Evolutionary conservation across 2,113 vertebrate genomes (phyloP).

Genomic region (Coptodon bakossiorum): DNA sequence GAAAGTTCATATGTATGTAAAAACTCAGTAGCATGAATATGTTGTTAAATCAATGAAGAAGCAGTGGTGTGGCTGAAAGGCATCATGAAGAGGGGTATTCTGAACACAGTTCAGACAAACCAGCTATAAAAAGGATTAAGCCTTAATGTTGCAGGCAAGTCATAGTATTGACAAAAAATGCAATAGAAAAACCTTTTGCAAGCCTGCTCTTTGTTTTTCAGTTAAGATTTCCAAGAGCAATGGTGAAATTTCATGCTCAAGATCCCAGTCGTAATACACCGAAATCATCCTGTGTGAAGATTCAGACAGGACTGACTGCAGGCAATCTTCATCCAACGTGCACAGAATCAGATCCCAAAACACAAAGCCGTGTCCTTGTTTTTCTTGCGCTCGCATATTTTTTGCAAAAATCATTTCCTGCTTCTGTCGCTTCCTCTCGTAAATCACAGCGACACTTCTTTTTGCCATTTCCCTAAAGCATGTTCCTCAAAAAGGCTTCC

Average conservation of each 20-base stretch:
- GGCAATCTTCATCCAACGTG: neutral
- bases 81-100: neutral
- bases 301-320: neutral
- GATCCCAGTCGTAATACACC: neutral
- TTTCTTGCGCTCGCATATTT: neutral
- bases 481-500: conserved; percentile 4
- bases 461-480: conserved; percentile 13
- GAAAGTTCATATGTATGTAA: neutral
- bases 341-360: neutral
- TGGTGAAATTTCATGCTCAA: neutral
- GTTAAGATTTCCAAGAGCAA: neutral
- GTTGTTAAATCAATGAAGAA: neutral
- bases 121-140: neutral
- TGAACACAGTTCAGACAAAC: neutral
- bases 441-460: conserved; percentile 13
- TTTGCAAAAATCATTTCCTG: neutral
- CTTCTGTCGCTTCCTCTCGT: neutral
- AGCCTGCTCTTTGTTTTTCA: neutral
- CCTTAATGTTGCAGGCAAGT: neutral
- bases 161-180: neutral
- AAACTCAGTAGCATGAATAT: neutral
- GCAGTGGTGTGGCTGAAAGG: neutral
- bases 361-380: neutral
- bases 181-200: neutral
- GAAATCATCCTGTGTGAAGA: neutral